Conservation (phyloP, 1,140 invertebrate species). For the Zaprionus nigranus region DNA sequence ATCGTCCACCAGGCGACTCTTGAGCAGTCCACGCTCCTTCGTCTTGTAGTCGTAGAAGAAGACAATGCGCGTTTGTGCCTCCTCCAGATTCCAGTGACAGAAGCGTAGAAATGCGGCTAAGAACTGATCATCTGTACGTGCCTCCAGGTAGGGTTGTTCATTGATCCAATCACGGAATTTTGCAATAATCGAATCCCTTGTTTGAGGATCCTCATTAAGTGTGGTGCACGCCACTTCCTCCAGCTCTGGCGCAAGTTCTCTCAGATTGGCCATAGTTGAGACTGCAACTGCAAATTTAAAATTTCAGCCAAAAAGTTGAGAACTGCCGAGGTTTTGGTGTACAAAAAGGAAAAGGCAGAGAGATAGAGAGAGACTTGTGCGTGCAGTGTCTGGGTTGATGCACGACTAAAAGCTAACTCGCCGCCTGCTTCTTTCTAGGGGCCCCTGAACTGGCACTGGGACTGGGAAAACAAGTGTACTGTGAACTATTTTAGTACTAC, state of each 20-base stretch:
- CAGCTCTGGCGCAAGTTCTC: conserved; percentile 85
- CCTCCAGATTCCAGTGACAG: conserved; percentile 88
- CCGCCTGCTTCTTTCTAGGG: conserved; percentile 47
- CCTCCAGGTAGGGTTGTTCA: conserved; percentile 86
- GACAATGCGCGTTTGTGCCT: conserved; percentile 88
- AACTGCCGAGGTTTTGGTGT: conserved; percentile 9
- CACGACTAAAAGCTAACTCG: conserved; percentile 58
- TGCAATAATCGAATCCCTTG: conserved; percentile 85
- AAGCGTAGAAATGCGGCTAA: conserved; percentile 87
- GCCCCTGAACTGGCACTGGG: background rate
- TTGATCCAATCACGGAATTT: conserved; percentile 87
- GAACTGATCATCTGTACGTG: conserved; percentile 87
- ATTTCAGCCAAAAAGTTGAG: conserved; percentile 14
- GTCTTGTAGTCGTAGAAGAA: conserved; percentile 84
- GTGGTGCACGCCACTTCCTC: conserved; percentile 85
- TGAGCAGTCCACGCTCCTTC: conserved; percentile 61
- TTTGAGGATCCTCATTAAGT: conserved; percentile 86
- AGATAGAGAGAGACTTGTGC: conserved; percentile 31
- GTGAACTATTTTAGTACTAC: background rate
- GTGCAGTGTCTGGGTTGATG: conserved; percentile 42
- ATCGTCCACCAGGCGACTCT: conserved; percentile 67
- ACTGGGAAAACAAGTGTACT: conserved; percentile 31
- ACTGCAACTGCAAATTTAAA: conserved; percentile 38
- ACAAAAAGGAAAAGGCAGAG: background rate
- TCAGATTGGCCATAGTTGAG: conserved; percentile 81